Percentiles rank a stretch among this genome's conserved stretches.
Evolutionary conservation across 2,797 vertebrate genomes (phyloP).

Genomic region (Sphaeramia orbicularis): DNA sequence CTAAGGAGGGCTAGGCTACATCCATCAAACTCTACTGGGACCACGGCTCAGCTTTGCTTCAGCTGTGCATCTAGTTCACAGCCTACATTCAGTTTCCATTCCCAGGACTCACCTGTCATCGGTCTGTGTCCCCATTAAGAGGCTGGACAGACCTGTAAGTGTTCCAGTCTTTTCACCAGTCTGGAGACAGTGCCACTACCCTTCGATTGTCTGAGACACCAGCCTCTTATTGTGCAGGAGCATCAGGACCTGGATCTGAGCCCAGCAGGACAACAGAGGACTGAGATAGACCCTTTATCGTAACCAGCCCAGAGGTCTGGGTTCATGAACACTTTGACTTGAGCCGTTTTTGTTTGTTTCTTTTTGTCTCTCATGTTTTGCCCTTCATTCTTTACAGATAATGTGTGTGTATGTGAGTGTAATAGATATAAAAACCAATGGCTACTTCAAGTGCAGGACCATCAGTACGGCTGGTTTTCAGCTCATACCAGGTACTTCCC

Average conservation of each 20-base stretch:
- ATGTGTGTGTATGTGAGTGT: neutral
- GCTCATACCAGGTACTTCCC: neutral
- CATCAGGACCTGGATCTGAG: constrained; percentile 62
- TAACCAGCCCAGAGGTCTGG: constrained; percentile 26
- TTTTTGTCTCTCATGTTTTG: constrained; percentile 28
- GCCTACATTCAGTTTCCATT: constrained; percentile 37
- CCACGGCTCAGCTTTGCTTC: constrained; percentile 57
- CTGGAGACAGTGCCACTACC: constrained; percentile 16
- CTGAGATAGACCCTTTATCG: constrained; percentile 26
- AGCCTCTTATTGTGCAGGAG: constrained; percentile 14
- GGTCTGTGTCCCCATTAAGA: constrained; percentile 43
- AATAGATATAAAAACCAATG: constrained; percentile 7
- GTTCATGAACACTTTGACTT: constrained; percentile 32
- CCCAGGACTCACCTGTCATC: constrained; percentile 48
- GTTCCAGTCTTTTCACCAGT: constrained; percentile 18
- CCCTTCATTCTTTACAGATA: constrained; percentile 13
- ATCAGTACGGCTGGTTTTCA: constrained; percentile 11
- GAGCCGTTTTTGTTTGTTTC: constrained; percentile 21
- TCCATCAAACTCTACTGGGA: constrained; percentile 57
- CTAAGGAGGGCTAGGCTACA: constrained; percentile 56
- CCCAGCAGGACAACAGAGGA: constrained; percentile 56
- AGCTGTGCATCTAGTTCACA: constrained; percentile 47
- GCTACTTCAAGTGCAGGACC: constrained; percentile 6
- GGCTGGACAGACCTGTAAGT: constrained; percentile 16
- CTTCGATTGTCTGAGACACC: constrained; percentile 19